Conservation (phyloP, 2,797 vertebrate genomes). For the Phalloptychus januarius region DNA sequence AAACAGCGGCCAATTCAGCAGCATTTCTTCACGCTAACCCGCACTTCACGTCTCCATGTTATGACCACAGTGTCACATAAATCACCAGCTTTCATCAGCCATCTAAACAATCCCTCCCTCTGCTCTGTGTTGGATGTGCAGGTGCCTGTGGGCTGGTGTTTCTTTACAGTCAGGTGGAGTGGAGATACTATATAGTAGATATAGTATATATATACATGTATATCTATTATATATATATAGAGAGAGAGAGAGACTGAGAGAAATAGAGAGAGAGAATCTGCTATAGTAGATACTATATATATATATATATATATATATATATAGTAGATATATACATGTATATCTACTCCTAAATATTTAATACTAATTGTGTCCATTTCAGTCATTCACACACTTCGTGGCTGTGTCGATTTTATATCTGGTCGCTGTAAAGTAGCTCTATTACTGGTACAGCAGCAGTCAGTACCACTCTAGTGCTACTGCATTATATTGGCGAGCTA, state of each 20-base stretch:
- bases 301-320: too few species aligned
- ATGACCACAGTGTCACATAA: slow-evolving; percentile 72
- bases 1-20: slow-evolving; percentile 57
- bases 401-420: neutral
- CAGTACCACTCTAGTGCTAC: neutral
- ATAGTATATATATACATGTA: too few species aligned
- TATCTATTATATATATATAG: too few species aligned
- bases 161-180: slow-evolving; percentile 68
- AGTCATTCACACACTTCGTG: neutral
- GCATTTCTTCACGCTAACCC: slow-evolving; percentile 51
- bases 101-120: slow-evolving; percentile 70
- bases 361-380: neutral
- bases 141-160: slow-evolving; percentile 61
- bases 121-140: slow-evolving; percentile 60
- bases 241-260: too few species aligned
- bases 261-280: too few species aligned
- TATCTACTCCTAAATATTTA: neutral
- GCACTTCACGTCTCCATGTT: slow-evolving; percentile 67
- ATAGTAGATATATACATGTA: too few species aligned
- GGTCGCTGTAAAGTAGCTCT: neutral
- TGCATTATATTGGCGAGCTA: neutral
- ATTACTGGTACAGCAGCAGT: neutral
- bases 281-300: too few species aligned
- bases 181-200: too few species aligned
- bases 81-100: slow-evolving; percentile 63